phyloP scores from a whole-genome alignment of 2,888 invertebrate genomes.

The Acleris literana region DNA sequence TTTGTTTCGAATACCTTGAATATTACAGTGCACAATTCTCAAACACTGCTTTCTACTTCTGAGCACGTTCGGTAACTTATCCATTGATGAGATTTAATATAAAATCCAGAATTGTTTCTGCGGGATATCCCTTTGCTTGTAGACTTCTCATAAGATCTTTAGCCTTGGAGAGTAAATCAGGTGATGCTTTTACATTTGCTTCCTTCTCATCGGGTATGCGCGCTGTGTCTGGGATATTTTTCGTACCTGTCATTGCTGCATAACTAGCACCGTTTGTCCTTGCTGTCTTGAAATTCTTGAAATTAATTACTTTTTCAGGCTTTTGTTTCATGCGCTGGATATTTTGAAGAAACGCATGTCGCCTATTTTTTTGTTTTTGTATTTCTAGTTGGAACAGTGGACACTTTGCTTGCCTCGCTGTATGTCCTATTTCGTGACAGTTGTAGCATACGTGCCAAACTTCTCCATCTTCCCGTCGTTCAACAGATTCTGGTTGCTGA shows the following conservation, averaged over 20 bases:
- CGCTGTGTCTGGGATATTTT: no score
- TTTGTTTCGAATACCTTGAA: conserved; percentile 1
- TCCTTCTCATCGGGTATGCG: no score
- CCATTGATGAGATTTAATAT: conserved; percentile 1
- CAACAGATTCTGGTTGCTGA: neutral
- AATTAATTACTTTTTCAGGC: no score
- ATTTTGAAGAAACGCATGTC: neutral
- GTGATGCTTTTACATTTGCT: no score
- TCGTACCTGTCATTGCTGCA: no score
- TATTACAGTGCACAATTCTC: neutral
- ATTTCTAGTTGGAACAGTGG: neutral
- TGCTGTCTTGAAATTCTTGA: no score
- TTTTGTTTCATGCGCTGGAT: neutral
- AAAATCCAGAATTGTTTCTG: no score
- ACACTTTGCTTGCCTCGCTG: conserved; percentile 1
- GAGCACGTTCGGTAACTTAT: conserved; percentile 10
- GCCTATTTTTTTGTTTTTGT: neutral
- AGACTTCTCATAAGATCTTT: no score
- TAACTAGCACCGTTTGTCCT: no score
- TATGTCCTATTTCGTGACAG: neutral
- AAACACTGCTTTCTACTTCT: neutral
- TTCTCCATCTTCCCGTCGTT: neutral
- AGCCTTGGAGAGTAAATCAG: no score
- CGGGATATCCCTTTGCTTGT: no score
- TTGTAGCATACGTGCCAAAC: conserved; percentile 1